Evolutionary conservation across 2,797 vertebrate genomes (phyloP), one percentile per base, ranked within the genome.

Genomic region (Lepilemur septentrionalis): DNA sequence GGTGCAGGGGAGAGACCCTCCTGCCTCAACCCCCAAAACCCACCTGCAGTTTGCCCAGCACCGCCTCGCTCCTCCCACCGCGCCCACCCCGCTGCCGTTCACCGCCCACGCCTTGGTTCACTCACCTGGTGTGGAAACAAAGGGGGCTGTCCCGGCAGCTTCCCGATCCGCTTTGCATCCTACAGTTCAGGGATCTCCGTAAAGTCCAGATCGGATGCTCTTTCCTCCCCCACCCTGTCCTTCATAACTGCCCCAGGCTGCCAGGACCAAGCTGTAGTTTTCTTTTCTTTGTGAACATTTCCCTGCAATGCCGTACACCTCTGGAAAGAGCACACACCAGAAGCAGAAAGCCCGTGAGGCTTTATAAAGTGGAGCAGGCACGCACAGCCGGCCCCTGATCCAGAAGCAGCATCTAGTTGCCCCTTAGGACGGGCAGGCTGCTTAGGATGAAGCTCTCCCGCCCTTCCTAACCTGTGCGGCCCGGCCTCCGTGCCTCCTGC

Each of bases 61-160:
- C 55, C 2, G 23, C 25, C 83, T 5, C 17, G 10, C 35, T 2
- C 25, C 65, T 52, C 15, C n/a, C n/a, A 7, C 83, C 22, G 17
- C 38, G n/a, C 65, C 50, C 28, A 28, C 3, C 48, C 35, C 11
- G 0, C 65, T 1, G 48, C 25, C 25, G 0, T 0, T 18, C 67
- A 5, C 2, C 2, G 0, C 15, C 35, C 20, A 5, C 11, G 65
- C 22, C 67, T 22, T 2, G 14, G 50, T 32, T 23, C 38, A 0
- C 23, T 6, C 25, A 8, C 28, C 43, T 5, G 61, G 46, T 0
- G 17, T 46, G 38, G 61, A 22, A 25, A 6, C 11, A 5, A 15
- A 5, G 4, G 0, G 4, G 7, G 1, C 3, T 32, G 23, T 43
- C 84, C 61, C 5, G 12, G 50, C 35, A 14, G 17, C 67, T 22